Evolutionary conservation across 2,888 invertebrate species (phyloP).

Genomic region (Dendrolimus pini): DNA sequence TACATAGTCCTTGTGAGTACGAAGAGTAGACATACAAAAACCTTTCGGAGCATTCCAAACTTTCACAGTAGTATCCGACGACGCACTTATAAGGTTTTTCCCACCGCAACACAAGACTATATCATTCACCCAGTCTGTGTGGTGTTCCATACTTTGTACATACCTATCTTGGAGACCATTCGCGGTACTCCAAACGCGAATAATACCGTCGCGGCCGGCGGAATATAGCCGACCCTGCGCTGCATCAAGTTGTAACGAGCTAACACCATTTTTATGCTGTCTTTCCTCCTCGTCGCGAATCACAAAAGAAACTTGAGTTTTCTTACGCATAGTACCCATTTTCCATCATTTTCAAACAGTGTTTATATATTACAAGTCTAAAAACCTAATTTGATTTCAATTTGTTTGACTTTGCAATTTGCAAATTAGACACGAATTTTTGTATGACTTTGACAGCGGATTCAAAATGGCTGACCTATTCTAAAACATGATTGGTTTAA

Average conservation of each 20-base stretch:
- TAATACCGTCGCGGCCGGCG: constrained; percentile 97
- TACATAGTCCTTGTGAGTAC: constrained; percentile 99
- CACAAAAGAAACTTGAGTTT: constrained; percentile 95
- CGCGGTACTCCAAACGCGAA: constrained; percentile 91
- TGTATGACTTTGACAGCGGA: constrained; percentile 3
- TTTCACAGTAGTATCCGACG: constrained; percentile 99
- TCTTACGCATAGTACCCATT: constrained; percentile 74
- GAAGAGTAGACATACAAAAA: constrained; percentile 98
- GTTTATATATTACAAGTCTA: background rate
- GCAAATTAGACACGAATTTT: background rate
- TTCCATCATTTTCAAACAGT: constrained; percentile 62
- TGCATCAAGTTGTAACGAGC: constrained; percentile 95
- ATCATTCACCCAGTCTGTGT: constrained; percentile 99
- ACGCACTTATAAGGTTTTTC: constrained; percentile 97
- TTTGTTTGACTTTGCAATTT: background rate
- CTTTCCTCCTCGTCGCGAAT: constrained; percentile 97
- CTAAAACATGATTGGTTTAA: too few species aligned
- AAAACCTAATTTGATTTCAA: background rate
- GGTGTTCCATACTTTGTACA: constrained; percentile 98
- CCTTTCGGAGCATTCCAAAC: constrained; percentile 99
- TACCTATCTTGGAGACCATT: constrained; percentile 79
- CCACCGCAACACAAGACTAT: constrained; percentile 98
- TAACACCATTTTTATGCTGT: constrained; percentile 96
- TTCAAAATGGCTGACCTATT: too few species aligned
- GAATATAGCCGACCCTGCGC: constrained; percentile 92